Evolutionary conservation across 2,113 vertebrate species (phyloP), one percentile per base, ranked within the genome.

Genomic region (Sclerurus mexicanus): DNA sequence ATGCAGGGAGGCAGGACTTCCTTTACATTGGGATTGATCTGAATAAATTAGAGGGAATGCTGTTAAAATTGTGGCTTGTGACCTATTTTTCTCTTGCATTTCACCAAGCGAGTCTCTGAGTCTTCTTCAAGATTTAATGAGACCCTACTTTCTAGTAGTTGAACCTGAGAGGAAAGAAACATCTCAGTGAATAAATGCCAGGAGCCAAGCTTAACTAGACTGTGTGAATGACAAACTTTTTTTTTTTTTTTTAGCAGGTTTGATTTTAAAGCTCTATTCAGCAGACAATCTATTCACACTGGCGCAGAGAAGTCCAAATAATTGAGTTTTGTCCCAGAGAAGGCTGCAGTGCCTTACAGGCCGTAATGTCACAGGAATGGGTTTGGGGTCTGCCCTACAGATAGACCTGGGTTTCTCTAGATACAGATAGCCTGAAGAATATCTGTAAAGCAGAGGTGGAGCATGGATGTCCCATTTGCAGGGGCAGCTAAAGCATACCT

Each of bases 91-190:
- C n/a, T 62, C 30, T 58, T 76, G 30, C 24, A 77, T 96, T 95
- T 94, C 82, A 68, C 37, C 50, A 79, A 76, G 31, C 7, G 59
- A 95, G 87, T 86, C 87, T 72, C 79, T 60, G 62, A 94, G n/a
- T 78, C 42, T 39, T 93, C 87, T 95, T 95, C 84, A 95, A 96
- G 52, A 24, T 94, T 86, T 97, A 97, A 97, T 90, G 94, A 95
- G 78, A 62, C 62, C 56, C 75, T 97, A 55, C 23, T 74, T 96
- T 93, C 50, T 69, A 49, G 33, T 62, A 56, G 46, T 55, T 88
- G 79, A 97, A 87, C 27, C 62, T 49, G 37, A 47, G 53, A 89
- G 49, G 50, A 85, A 91, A 66, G 82, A 85, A 79, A 64, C 52
- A 86, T 63, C 85, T 90, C 35, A 94, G 33, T 40, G 89, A 44